These are phyloP conservation scores for Drosophila infuscata DNA, from an alignment of 2,888 invertebrate species.

Conservation along the genomic window DNA sequence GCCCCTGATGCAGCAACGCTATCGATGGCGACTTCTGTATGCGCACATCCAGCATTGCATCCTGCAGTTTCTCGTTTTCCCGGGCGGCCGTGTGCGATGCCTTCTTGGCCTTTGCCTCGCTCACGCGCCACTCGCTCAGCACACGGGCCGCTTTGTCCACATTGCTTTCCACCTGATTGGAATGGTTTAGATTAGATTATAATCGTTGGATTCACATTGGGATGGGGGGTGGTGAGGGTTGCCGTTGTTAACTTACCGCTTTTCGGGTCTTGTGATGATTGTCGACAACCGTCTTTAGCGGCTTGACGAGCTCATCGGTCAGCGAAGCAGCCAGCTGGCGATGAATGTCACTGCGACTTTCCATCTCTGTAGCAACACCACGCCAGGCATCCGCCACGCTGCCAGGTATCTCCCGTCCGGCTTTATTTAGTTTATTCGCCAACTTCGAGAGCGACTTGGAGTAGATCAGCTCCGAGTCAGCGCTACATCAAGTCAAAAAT, in stretches of 20 bases:
- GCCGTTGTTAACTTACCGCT: conserved; percentile 85
- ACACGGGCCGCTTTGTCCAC: conserved; percentile 94
- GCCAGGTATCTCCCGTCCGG: conserved; percentile 91
- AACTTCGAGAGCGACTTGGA: conserved; percentile 95
- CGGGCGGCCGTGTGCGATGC: conserved; percentile 94
- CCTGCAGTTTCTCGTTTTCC: conserved; percentile 96
- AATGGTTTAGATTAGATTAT: background rate
- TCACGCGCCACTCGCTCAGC: conserved; percentile 93
- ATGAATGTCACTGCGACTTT: conserved; percentile 95
- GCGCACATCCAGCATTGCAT: conserved; percentile 88
- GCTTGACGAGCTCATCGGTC: conserved; percentile 95
- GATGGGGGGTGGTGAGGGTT: background rate
- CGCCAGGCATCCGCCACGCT: conserved; percentile 96
- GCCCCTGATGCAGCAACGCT: conserved; percentile 83
- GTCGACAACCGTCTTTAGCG: conserved; percentile 90
- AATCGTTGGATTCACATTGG: background rate
- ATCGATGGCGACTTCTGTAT: conserved; percentile 85
- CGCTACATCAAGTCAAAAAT: conserved; percentile 86
- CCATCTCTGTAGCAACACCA: conserved; percentile 96
- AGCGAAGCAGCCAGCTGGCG: conserved; percentile 92
- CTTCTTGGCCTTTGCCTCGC: conserved; percentile 95
- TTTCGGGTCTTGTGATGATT: conserved; percentile 90
- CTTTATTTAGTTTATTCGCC: conserved; percentile 93
- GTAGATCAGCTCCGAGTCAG: conserved; percentile 95
- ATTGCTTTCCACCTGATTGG: conserved; percentile 88